Conservation (phyloP, 2,888 invertebrate genomes). For the Hirtodrosophila histrioides region DNA sequence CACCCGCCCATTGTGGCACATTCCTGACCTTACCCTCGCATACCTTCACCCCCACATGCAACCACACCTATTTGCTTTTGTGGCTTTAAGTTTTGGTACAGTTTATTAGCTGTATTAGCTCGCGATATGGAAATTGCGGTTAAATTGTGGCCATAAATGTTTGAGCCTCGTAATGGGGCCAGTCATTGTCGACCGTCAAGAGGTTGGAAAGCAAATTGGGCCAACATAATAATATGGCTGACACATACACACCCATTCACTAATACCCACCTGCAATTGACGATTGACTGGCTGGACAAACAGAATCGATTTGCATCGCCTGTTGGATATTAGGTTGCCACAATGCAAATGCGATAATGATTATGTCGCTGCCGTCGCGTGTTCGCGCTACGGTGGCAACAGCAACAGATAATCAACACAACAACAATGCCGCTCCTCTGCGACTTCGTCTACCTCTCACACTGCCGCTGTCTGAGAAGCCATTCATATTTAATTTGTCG, state of each 20-base stretch:
- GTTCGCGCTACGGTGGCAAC: conserved; percentile 12
- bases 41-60: conserved; percentile 21
- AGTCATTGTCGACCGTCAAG: conserved; percentile 60
- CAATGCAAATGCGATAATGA: conserved; percentile 58
- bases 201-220: conserved; percentile 68
- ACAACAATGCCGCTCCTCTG: not conserved
- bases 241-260: conserved; percentile 4
- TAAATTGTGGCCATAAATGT: conserved; percentile 49
- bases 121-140: conserved; percentile 63
- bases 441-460: not conserved
- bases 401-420: conserved; percentile 36
- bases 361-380: conserved; percentile 19
- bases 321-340: conserved; percentile 17
- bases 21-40: conserved; percentile 1
- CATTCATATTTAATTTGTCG: conserved; percentile 45
- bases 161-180: conserved; percentile 9
- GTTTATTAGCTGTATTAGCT: conserved; percentile 65
- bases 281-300: conserved; percentile 62
- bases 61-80: conserved; percentile 67
- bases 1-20: not conserved
- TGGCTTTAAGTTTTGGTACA: conserved; percentile 47
- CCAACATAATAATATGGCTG: conserved; percentile 56
- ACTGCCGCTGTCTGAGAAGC: not conserved
- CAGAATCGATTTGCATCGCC: conserved; percentile 57
- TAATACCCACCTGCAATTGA: conserved; percentile 39